A percentile compares a stretch with the other conserved stretches of the same genome.
phyloP scores from a whole-genome alignment of 2,888 invertebrate species.

The Balanococcus diminutus region DNA sequence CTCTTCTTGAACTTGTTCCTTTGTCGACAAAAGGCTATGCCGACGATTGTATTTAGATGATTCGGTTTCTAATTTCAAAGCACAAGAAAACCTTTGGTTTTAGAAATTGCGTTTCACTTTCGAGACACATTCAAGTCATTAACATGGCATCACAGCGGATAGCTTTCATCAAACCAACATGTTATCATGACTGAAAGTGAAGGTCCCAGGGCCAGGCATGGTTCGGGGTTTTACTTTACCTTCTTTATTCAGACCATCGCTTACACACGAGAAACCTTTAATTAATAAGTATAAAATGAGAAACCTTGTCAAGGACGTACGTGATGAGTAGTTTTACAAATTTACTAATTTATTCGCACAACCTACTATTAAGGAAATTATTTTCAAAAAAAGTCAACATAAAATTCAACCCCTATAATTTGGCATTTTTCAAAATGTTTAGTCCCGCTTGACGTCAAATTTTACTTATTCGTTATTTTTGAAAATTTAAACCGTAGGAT shows the following conservation, averaged over 20 bases:
- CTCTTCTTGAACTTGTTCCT: neutral
- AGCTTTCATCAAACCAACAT: slow-evolving; percentile 13
- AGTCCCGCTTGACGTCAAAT: neutral
- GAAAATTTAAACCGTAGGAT: too few relatives aligned
- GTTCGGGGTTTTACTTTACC: neutral
- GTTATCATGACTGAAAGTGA: slow-evolving; percentile 1
- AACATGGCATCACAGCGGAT: neutral
- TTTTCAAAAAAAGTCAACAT: neutral
- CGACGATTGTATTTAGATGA: neutral
- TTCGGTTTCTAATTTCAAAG: slow-evolving; percentile 23
- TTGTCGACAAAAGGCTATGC: neutral
- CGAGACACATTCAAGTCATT: slow-evolving; percentile 4
- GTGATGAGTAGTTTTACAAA: neutral
- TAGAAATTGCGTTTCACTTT: neutral
- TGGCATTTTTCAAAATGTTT: too few relatives aligned
- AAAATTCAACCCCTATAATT: neutral
- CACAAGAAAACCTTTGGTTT: neutral
- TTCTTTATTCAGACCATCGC: neutral
- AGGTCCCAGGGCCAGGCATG: too few relatives aligned
- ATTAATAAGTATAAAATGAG: slow-evolving; percentile 23
- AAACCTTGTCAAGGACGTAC: neutral
- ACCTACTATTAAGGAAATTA: neutral
- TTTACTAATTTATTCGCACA: slow-evolving; percentile 17
- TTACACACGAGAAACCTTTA: neutral
- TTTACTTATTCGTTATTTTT: neutral